A percentile compares a stretch with the other conserved stretches of the same genome.
phyloP scores from a whole-genome alignment of 1,140 invertebrate species.

The Philotrypesis tridentata region DNA sequence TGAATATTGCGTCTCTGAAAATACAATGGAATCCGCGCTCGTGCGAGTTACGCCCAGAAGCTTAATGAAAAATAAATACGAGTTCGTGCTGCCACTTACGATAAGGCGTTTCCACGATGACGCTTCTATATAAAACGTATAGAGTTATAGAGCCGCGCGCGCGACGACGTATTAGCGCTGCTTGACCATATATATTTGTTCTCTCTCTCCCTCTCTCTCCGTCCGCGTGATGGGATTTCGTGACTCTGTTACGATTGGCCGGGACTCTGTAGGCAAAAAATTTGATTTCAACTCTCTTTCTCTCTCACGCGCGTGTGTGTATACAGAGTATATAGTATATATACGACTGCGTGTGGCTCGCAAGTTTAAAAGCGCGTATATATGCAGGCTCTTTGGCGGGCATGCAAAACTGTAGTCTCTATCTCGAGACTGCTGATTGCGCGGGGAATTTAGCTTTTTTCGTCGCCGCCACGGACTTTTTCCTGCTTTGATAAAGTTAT shows the following conservation, averaged over 20 bases:
- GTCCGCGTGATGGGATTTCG: slow-evolving; percentile 2
- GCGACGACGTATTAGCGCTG: background rate
- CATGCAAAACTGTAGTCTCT: slow-evolving; percentile 15
- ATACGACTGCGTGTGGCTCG: background rate
- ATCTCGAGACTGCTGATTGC: background rate
- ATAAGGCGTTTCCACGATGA: slow-evolving; percentile 27
- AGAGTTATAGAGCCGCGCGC: no score
- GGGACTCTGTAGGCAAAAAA: slow-evolving; percentile 4
- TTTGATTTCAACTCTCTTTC: slow-evolving; percentile 5
- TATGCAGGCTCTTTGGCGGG: background rate
- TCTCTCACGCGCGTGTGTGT: background rate
- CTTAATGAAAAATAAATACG: slow-evolving; percentile 51
- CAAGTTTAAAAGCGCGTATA: no score
- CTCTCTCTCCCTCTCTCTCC: background rate
- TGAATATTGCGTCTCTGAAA: slow-evolving; percentile 21
- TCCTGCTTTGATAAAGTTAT: slow-evolving; percentile 24
- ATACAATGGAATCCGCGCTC: slow-evolving; percentile 6
- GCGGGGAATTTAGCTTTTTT: slow-evolving; percentile 18
- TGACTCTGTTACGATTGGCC: slow-evolving; percentile 28
- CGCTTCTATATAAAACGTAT: background rate
- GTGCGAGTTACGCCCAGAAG: background rate
- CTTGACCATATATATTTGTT: slow-evolving; percentile 3
- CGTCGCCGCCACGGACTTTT: background rate
- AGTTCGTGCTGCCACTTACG: slow-evolving; percentile 40
- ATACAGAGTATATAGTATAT: background rate